Evolutionary conservation across 2,888 invertebrate genomes (phyloP), one percentile per base, ranked within the genome.

Genomic region (Drosophila affinis): DNA sequence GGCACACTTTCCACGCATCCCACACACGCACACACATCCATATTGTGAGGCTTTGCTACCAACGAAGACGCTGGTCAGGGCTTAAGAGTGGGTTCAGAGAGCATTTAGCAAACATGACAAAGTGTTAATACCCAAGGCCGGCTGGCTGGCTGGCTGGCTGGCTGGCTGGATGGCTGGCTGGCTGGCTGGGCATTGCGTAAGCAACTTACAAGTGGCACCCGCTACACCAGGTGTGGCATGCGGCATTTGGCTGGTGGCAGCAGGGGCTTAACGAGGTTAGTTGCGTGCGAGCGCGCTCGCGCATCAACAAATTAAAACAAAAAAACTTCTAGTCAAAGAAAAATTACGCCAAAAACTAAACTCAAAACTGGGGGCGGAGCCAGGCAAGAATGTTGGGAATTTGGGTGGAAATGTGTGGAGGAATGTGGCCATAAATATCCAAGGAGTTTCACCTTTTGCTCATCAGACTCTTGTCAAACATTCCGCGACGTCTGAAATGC

Each of bases 31-130:
- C 47, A 47, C 49, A 46, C 64, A 52, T 39, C 48, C 62, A 27
- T 47, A 21, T 39, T 46, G 32, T 39, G n/a, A 44, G 44, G 12
- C 61, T 48, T 6, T 1, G 21, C 21, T 24, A 0, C 10, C 59
- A 32, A 3, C 6, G 39, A 51, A 27, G 49, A 58, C 69, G 59
- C 52, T 53, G 67, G 62, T 57, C 53, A 27, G 56, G 68, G 53
- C 12, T 7, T 34, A 18, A 18, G 51, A 48, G 73, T 44, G 70
- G 62, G 69, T 44, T 82, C 83, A 78, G 71, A 71, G 62, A 75
- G 78, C 84, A 78, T 80, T 84, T 83, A 76, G 81, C 81, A 75
- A 88, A 84, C 85, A 88, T 74, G 82, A 81, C 89, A 79, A 81
- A 89, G 83, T 89, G 83, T 76, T 84, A 88, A 84, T 87, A 75